phyloP scores from a whole-genome alignment of 2,888 invertebrate genomes.

The Chironomus tentans region DNA sequence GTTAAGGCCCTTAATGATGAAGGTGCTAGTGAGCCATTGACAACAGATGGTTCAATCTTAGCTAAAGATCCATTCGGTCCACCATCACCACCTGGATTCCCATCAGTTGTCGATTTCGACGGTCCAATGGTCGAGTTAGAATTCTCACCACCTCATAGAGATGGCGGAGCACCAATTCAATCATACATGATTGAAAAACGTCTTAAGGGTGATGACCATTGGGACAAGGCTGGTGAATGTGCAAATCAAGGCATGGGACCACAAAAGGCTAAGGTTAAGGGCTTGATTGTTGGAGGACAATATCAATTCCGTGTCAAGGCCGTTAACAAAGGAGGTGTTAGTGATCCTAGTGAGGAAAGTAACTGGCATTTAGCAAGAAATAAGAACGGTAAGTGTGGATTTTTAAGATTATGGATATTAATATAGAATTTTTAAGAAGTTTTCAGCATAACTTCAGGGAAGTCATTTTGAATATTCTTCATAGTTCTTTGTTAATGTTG shows the following conservation, averaged over 20 bases:
- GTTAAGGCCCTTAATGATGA: constrained; percentile 95
- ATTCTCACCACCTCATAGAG: constrained; percentile 83
- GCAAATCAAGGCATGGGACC: constrained; percentile 61
- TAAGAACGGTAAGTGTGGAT: constrained; percentile 15
- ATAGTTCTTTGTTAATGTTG: too few species aligned
- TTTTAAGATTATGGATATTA: not conserved
- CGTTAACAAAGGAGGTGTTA: constrained; percentile 88
- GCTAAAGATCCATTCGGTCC: constrained; percentile 97
- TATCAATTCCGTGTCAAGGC: constrained; percentile 94
- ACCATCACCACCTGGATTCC: constrained; percentile 80
- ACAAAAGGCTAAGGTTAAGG: constrained; percentile 71
- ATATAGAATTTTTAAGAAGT: not conserved
- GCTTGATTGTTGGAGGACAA: constrained; percentile 86
- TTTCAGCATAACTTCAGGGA: not conserved
- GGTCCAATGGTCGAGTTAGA: constrained; percentile 83
- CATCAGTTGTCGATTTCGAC: constrained; percentile 83
- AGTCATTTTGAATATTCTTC: too few species aligned
- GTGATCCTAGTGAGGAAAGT: constrained; percentile 84
- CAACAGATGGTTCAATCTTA: constrained; percentile 75
- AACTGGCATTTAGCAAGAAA: constrained; percentile 81
- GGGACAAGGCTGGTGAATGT: constrained; percentile 77
- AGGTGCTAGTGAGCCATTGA: constrained; percentile 92
- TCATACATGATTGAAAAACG: constrained; percentile 88
- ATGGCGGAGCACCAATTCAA: constrained; percentile 89
- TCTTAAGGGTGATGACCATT: constrained; percentile 76